phyloP scores from a whole-genome alignment of 2,888 invertebrate species.

The Argyra leucocephala region DNA sequence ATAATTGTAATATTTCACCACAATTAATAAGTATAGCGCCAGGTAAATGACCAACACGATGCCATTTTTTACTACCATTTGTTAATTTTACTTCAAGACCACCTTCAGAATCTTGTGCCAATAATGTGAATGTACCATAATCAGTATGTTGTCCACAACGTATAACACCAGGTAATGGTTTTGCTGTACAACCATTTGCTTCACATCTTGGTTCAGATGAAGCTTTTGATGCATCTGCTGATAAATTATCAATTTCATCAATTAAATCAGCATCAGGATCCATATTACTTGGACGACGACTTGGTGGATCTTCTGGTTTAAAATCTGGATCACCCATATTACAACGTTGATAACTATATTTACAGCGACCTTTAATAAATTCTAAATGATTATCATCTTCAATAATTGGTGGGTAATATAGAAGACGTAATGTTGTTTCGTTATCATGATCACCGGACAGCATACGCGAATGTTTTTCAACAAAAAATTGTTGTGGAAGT shows the following conservation, averaged over 20 bases:
- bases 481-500: slow-evolving; percentile 51
- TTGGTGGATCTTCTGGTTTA: slow-evolving; percentile 37
- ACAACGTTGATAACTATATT: slow-evolving; percentile 43
- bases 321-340: slow-evolving; percentile 40
- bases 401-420: slow-evolving; percentile 63
- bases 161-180: slow-evolving; percentile 44
- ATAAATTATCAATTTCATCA: slow-evolving; percentile 22
- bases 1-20: slow-evolving; percentile 63
- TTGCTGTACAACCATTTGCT: slow-evolving; percentile 27
- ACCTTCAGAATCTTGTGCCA: slow-evolving; percentile 65
- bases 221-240: slow-evolving; percentile 29
- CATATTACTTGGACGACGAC: slow-evolving; percentile 26
- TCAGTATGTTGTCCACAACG: slow-evolving; percentile 65
- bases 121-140: slow-evolving; percentile 64
- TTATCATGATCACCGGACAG: slow-evolving; percentile 53
- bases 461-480: slow-evolving; percentile 58
- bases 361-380: slow-evolving; percentile 42
- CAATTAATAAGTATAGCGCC: slow-evolving; percentile 67
- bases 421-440: slow-evolving; percentile 56
- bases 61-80: slow-evolving; percentile 55
- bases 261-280: slow-evolving; percentile 29
- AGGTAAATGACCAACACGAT: slow-evolving; percentile 63
- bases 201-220: slow-evolving; percentile 26
- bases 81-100: slow-evolving; percentile 56
- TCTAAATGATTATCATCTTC: slow-evolving; percentile 50